Conservation (phyloP, 2,113 vertebrate species). For the Spheniscus mendiculus region DNA sequence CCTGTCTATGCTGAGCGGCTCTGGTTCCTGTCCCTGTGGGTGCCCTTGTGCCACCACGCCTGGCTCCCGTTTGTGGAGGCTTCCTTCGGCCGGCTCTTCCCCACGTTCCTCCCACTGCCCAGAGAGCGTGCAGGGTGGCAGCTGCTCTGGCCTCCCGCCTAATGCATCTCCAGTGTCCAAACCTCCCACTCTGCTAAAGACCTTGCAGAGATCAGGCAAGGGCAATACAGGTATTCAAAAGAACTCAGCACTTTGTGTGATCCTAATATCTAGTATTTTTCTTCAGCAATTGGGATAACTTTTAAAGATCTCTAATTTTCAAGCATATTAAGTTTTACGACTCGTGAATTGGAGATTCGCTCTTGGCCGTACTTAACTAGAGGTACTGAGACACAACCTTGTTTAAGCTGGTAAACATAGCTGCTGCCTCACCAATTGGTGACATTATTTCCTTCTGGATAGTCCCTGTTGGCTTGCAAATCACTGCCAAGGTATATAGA, state of each 20-base stretch:
- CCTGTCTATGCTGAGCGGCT: background rate
- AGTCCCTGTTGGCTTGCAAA: slow-evolving; percentile 34
- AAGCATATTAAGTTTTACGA: background rate
- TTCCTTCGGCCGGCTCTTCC: background rate
- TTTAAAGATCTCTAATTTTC: background rate
- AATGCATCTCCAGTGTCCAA: background rate
- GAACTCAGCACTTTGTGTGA: background rate
- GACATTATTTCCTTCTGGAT: slow-evolving; percentile 50
- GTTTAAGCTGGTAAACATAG: slow-evolving; percentile 28
- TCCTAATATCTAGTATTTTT: background rate
- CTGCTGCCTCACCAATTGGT: slow-evolving; percentile 32
- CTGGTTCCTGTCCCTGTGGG: background rate
- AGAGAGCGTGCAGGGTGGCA: background rate
- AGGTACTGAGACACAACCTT: background rate
- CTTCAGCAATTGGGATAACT: background rate
- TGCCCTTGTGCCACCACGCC: background rate
- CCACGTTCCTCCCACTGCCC: background rate
- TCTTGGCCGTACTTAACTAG: background rate
- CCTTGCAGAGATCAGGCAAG: background rate
- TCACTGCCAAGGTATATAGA: slow-evolving; percentile 48
- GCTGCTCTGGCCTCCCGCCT: rapidly evolving
- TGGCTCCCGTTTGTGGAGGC: background rate
- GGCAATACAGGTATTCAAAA: background rate
- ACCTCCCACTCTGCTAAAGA: background rate
- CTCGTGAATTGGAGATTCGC: background rate